Base-by-base conservation (phyloP, 2,888 invertebrate species). In the Alentia gelatinosa region DNA sequence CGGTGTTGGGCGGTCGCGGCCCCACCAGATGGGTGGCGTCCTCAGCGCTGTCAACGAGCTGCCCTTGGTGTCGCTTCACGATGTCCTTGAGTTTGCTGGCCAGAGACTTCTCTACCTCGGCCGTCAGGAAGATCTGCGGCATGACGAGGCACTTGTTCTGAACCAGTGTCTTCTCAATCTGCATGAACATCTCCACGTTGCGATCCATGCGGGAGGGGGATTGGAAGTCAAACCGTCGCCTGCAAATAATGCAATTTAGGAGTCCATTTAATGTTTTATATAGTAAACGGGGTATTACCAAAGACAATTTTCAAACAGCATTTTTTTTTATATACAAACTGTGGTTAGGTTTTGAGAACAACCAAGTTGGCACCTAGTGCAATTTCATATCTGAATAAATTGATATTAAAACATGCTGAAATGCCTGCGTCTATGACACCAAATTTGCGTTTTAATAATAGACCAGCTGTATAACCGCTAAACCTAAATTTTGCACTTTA, bases 1-100 rank as follows among this genome's bases (percentile, higher is more conserved):
- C 94, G 40, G 93, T 93, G 42, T 93, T 93, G 23, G 94, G 90
- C 1, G 95, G 94, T 83, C 97, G 97, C 0, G 98, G 98, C 96
- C 98, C 98, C 68, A 99, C 97, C 92, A 99, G 97, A 96, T 99
- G 99, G 0, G 99, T 98, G 4, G 99, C 98, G 93, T 98, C 98
- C 63, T 98, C 98, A 96, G 98, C 98, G 93, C 97, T 97, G 92
- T 98, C 98, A 95, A 97, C 96, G 89, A 98, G 97, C 93, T 97
- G 97, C 89, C 98, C 98, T 94, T 98, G 98, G 94, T 98, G 98
- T 92, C 98, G 97, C 94, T 98, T 98, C 15, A 99, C 97, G 92
- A 98, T 98, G 94, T 99, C 99, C 94, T 98, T 98, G 68, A 99
- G 97, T 95, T 98, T 98, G 40, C 97, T 97, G 0, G 97, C 96